Evolutionary conservation across 1,140 invertebrate genomes (phyloP).

Genomic region (Drosophila gunungcola): DNA sequence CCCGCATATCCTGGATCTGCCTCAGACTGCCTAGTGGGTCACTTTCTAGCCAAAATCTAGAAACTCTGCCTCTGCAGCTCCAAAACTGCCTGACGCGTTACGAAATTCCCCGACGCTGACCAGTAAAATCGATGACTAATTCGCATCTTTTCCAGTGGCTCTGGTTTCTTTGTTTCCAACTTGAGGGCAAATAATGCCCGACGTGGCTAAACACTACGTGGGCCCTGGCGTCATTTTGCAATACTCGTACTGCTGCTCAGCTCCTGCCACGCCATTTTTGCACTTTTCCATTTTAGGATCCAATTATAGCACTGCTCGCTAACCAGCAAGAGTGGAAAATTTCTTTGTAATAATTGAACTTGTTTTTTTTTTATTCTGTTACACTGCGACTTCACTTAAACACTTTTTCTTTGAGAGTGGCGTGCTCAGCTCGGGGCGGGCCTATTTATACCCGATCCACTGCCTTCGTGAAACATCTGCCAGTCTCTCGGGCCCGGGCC

Average conservation of each 20-base stretch:
- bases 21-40: slow-evolving; percentile 63
- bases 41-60: slow-evolving; percentile 56
- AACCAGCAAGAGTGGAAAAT: slow-evolving; percentile 20
- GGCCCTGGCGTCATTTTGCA: slow-evolving; percentile 49
- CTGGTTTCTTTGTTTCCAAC: slow-evolving; percentile 69
- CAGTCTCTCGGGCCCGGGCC: slow-evolving; percentile 13
- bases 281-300: slow-evolving; percentile 57
- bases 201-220: slow-evolving; percentile 43
- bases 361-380: slow-evolving; percentile 19
- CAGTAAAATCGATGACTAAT: slow-evolving; percentile 51
- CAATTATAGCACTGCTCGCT: slow-evolving; percentile 15
- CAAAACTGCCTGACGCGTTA: slow-evolving; percentile 45
- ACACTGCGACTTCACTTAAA: slow-evolving; percentile 59
- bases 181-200: slow-evolving; percentile 40
- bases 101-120: slow-evolving; percentile 49
- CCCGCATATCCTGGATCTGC: slow-evolving; percentile 27
- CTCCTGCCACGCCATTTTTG: slow-evolving; percentile 36
- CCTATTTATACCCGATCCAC: slow-evolving; percentile 60
- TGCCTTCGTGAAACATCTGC: slow-evolving; percentile 52
- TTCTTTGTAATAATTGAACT: slow-evolving; percentile 24
- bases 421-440: neutral
- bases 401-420: slow-evolving; percentile 64
- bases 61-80: slow-evolving; percentile 29
- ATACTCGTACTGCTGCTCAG: slow-evolving; percentile 31
- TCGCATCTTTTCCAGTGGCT: slow-evolving; percentile 26